Conservation (phyloP, 2,888 invertebrate species). For the Scaptomyza cyrtandrae region DNA sequence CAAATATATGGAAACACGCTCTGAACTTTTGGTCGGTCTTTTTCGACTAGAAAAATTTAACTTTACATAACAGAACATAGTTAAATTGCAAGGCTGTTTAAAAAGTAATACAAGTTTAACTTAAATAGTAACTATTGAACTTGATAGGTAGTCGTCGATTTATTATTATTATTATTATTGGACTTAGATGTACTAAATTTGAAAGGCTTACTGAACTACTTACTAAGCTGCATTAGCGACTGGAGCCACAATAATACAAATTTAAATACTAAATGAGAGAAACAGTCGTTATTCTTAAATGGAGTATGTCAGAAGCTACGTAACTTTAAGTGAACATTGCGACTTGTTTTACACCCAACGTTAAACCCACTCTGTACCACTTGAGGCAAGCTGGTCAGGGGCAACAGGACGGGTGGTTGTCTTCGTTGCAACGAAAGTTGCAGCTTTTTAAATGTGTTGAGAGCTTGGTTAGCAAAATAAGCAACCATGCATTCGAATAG, state of each 20-base stretch:
- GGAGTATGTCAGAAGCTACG: conserved; percentile 11
- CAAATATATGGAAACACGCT: too few relatives aligned
- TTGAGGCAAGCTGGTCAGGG: conserved; percentile 24
- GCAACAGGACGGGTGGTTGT: conserved; percentile 31
- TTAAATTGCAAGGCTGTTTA: too few relatives aligned
- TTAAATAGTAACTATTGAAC: not conserved
- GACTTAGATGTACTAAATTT: too few relatives aligned
- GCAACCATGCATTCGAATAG: conserved; percentile 29
- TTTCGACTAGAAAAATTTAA: too few relatives aligned
- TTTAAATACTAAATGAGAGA: conserved; percentile 81
- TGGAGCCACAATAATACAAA: not conserved
- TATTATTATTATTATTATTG: too few relatives aligned
- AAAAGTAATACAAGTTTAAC: too few relatives aligned
- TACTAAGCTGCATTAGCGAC: not conserved
- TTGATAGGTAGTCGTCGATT: not conserved
- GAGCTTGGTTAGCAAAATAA: conserved; percentile 56
- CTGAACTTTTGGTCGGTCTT: too few relatives aligned
- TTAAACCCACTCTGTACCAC: conserved; percentile 15
- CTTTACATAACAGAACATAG: too few relatives aligned
- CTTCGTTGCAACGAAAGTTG: conserved; percentile 56
- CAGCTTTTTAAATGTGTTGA: conserved; percentile 71
- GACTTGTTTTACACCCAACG: conserved; percentile 11
- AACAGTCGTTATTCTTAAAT: conserved; percentile 65
- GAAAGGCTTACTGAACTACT: not conserved
- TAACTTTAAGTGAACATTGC: conserved; percentile 66